Evolutionary conservation across 2,797 vertebrate species (phyloP).

Genomic region (Siniperca obscura): DNA sequence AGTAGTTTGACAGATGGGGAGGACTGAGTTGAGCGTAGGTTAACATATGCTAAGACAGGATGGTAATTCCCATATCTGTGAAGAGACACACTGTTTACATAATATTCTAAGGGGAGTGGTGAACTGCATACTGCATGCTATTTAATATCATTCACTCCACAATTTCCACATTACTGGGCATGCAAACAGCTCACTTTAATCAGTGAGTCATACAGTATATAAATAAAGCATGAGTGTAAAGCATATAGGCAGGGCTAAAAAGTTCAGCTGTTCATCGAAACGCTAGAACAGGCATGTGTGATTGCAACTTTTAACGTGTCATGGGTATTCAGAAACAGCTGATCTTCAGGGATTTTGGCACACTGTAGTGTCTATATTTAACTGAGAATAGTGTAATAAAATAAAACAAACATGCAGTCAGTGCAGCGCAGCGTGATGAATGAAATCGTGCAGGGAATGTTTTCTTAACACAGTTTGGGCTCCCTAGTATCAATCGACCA

Average conservation of each 20-base stretch:
- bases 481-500: neutral
- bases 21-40: conserved; percentile 41
- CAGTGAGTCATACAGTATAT: conserved; percentile 49
- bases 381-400: conserved; percentile 1
- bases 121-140: conserved; percentile 36
- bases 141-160: conserved; percentile 44
- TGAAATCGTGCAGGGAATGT: conserved; percentile 2
- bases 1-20: conserved; percentile 59
- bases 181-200: conserved; percentile 50
- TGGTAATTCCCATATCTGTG: conserved; percentile 61
- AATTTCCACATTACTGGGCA: conserved; percentile 43
- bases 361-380: conserved; percentile 7
- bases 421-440: neutral
- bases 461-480: neutral
- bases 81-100: conserved; percentile 62
- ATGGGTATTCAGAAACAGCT: conserved; percentile 20
- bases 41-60: conserved; percentile 65
- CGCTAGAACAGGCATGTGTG: neutral
- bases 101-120: conserved; percentile 57
- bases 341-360: conserved; percentile 29
- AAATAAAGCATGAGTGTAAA: conserved; percentile 63
- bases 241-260: conserved; percentile 46
- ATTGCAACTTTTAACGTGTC: conserved; percentile 44
- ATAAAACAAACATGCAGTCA: conserved; percentile 12
- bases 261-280: conserved; percentile 26